Base-by-base conservation (phyloP, 2,797 vertebrate genomes). In the Choloepus didactylus region DNA sequence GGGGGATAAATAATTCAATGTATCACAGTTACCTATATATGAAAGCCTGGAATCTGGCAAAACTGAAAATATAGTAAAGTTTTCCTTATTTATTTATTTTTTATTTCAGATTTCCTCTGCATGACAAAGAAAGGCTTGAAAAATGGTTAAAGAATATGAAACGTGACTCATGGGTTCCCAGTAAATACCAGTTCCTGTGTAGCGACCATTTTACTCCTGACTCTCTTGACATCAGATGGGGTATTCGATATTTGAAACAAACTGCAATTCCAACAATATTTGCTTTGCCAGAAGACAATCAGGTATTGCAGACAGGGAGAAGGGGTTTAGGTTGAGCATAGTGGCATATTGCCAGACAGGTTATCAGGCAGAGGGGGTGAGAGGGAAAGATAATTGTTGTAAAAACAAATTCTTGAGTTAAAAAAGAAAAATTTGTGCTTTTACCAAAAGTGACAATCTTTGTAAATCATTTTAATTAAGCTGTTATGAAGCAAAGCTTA, bases 81-180 rank as follows among this genome's bases (percentile, higher is more conserved):
- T 81, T 86, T 90, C 44, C 31, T 69, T 84, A 44, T 38, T 62
- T 87, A 56, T 56, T 46, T 38, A 54, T 70, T 93, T 96, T 72
- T 18, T 72, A 88, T 96, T 96, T 93, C 97, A 99, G 99, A 59
- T 99, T 99, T 97, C 99, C 99, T 73, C 98, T 99, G 91, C 99
- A 98, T 89, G 99, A 99, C 96, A 98, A 99, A 97, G 97, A 98
- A 92, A 99, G 99, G 93, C 98, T 99, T 91, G 98, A 99, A 97
- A 98, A 98, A 96, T 99, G 99, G 99, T 93, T 99, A 95, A 97
- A 98, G 97, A 99, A 99, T 90, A 99, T 99, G 99, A 99, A 98
- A 96, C 97, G 99, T 44, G 98, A 98, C 87, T 98, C 98, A 0
- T 99, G 99, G 99, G 98, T 98, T 79, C 99, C 99, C 0, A 99